Evolutionary conservation across 1,140 invertebrate genomes (phyloP).

Genomic region (Luehdorfia chinensis): DNA sequence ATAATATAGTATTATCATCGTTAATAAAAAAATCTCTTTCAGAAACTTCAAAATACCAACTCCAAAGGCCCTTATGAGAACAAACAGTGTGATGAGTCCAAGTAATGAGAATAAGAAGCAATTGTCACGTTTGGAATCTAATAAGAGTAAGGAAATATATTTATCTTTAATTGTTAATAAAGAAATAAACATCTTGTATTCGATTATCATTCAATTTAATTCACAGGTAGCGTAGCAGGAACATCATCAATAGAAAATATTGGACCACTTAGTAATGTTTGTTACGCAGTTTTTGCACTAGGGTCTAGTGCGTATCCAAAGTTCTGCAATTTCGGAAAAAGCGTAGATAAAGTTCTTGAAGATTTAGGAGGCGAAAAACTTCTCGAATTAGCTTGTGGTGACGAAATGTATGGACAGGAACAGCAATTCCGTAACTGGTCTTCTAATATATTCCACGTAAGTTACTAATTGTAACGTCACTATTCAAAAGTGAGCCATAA

Average conservation of each 20-base stretch:
- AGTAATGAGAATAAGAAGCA: conserved; percentile 73
- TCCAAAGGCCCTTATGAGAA: conserved; percentile 93
- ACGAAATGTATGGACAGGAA: conserved; percentile 97
- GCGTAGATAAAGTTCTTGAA: conserved; percentile 92
- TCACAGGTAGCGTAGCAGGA: conserved; percentile 74
- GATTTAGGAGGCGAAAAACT: conserved; percentile 94
- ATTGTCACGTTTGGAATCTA: conserved; percentile 83
- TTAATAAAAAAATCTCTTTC: no score
- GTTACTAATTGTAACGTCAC: conserved; percentile 19
- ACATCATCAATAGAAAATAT: conserved; percentile 89
- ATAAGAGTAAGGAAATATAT: conserved; percentile 54
- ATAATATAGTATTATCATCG: no score
- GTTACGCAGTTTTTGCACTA: conserved; percentile 95
- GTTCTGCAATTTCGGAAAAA: conserved; percentile 96
- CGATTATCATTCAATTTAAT: neutral
- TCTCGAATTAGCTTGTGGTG: conserved; percentile 87
- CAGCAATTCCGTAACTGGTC: conserved; percentile 96
- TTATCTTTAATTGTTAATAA: neutral
- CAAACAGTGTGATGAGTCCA: conserved; percentile 88
- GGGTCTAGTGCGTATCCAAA: conserved; percentile 98
- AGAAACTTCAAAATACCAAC: conserved; percentile 79
- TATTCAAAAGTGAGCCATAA: neutral
- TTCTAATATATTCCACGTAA: conserved; percentile 91
- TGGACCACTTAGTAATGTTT: conserved; percentile 91
- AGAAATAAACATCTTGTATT: no score